Percentiles rank a stretch among this genome's conserved stretches.
These are phyloP conservation scores for Cephalopachus bancanus DNA, from an alignment of 2,797 vertebrate species.

Conservation along the genomic window DNA sequence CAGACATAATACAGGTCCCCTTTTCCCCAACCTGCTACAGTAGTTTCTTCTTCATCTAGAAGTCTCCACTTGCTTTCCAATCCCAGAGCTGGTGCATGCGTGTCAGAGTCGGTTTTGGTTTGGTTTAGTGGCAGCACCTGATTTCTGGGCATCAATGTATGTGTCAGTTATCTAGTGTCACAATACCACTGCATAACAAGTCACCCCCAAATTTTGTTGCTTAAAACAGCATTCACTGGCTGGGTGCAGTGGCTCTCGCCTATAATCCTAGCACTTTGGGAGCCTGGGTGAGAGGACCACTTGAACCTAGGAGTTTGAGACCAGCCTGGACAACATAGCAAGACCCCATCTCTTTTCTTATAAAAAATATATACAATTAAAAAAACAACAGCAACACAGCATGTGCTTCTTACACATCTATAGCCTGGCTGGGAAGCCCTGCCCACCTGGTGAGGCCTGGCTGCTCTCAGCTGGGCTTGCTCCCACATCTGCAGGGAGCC, in stretches of 20 bases:
- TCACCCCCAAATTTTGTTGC: background rate
- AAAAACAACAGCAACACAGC: no score
- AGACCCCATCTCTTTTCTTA: no score
- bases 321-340: no score
- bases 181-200: background rate
- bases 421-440: background rate
- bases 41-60: background rate
- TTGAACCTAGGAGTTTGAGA: no score
- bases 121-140: background rate
- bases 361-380: no score
- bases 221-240: conserved; percentile 11
- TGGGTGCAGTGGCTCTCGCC: no score
- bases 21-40: background rate
- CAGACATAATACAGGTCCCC: background rate
- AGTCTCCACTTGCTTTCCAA: background rate
- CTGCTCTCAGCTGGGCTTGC: background rate
- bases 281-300: no score
- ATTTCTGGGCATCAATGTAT: background rate
- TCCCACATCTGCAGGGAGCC: background rate
- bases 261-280: no score
- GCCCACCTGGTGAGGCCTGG: background rate
- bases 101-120: background rate
- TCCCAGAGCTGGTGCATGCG: background rate
- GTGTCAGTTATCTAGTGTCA: no score
- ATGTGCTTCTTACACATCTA: background rate